Conservation (phyloP, 2,113 vertebrate genomes). For the Naja naja region DNA sequence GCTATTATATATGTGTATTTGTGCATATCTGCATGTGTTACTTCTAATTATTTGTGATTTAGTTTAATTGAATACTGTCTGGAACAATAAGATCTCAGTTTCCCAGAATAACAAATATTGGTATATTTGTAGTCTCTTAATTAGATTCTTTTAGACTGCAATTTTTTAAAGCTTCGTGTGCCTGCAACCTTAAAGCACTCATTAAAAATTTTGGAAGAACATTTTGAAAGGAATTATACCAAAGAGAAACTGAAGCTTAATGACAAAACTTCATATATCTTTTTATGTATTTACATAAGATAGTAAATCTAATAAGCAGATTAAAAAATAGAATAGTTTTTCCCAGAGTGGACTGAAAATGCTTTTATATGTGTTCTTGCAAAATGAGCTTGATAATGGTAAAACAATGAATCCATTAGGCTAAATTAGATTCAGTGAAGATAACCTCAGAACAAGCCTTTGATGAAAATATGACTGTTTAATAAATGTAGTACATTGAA, state of each 20-base stretch:
- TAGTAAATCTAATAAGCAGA: slow-evolving; percentile 50
- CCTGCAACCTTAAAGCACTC: slow-evolving; percentile 36
- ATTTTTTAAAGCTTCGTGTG: slow-evolving; percentile 19
- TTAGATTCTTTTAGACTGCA: slow-evolving; percentile 21
- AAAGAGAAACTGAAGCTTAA: slow-evolving; percentile 60
- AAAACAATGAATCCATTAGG: slow-evolving; percentile 52
- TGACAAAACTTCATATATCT: slow-evolving; percentile 61
- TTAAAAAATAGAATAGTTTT: slow-evolving; percentile 37
- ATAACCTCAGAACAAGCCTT: slow-evolving; percentile 45
- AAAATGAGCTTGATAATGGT: slow-evolving; percentile 52
- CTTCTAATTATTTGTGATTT: neutral
- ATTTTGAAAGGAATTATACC: slow-evolving; percentile 31
- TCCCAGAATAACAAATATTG: neutral
- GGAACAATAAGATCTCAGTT: neutral
- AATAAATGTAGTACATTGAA: slow-evolving; percentile 48
- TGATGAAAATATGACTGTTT: slow-evolving; percentile 59
- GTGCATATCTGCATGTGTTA: neutral
- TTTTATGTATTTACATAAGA: slow-evolving; percentile 50
- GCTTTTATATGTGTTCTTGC: slow-evolving; percentile 54
- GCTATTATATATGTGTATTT: neutral
- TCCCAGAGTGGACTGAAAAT: slow-evolving; percentile 53
- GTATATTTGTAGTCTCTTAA: slow-evolving; percentile 5
- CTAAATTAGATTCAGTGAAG: slow-evolving; percentile 43
- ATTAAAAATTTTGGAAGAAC: slow-evolving; percentile 5
- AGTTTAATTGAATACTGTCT: neutral